Base-by-base conservation (phyloP, 2,113 vertebrate species). In the Cebidichthys violaceus region DNA sequence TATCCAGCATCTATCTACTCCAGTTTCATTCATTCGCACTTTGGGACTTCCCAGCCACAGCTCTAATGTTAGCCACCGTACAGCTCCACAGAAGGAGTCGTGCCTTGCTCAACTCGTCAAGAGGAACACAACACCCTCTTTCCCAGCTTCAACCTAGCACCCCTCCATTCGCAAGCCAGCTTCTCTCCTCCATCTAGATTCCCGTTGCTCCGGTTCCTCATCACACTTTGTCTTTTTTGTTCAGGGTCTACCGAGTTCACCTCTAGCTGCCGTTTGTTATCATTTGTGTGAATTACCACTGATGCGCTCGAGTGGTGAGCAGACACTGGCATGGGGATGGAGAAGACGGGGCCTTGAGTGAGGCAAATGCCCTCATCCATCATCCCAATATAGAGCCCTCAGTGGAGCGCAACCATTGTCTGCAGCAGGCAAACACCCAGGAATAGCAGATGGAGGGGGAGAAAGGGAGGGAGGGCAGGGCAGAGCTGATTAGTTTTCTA, bases 291-390 rank as follows among this genome's bases (percentile, higher is more conserved):
- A 93, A 85, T 92, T 91, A 93, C 82, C 71, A 62, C 55, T 82
- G 85, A 83, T 87, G 81, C 67, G 69, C 84, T 82, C 43, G 88
- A 91, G 88, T 77, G 83, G 83, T 17, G 78, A 88, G 85, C 89
- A 86, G 92, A 85, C 88, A 74, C 77, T 79, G 88, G 89, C 86
- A 77, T 24, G 24, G 83, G 81, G 85, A 89, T 1, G 59, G 70
- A 78, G 90, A 75, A 87, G 86, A 91, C 82, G 15, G 61, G 88
- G 88, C 90, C 92, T 92, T 92, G 87, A 92, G 82, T 86, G 88
- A 79, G 67, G 92, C 89, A 90, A 93, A 92, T 87, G 92, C 89
- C 86, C 88, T 92, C 93, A 92, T 94, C 91, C 85, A 93, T 94
- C 93, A 91, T 93, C 81, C 80, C 87, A 85, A 83, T 89, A 88